A percentile compares a stretch with the other conserved stretches of the same genome.
Evolutionary conservation across 2,797 vertebrate species (phyloP).

Genomic region (Pangasius krempfi): DNA sequence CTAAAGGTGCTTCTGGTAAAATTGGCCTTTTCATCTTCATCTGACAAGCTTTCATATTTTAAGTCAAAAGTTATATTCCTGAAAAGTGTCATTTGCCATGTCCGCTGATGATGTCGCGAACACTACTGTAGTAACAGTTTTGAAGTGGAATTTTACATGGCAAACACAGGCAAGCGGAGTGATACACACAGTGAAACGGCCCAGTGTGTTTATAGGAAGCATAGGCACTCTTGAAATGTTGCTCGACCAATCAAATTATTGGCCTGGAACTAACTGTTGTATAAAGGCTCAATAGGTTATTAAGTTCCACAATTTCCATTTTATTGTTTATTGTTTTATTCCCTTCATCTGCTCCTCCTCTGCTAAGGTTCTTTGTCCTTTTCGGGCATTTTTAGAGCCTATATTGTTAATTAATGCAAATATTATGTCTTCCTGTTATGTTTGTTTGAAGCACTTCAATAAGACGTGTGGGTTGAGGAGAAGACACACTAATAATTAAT

Average conservation of each 20-base stretch:
- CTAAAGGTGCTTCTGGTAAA: background rate
- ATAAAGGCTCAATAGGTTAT: background rate
- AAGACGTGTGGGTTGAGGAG: slow-evolving; percentile 12
- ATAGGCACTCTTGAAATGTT: background rate
- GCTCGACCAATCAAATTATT: background rate
- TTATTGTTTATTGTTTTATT: background rate
- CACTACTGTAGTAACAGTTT: background rate
- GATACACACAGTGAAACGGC: background rate
- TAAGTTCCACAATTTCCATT: background rate
- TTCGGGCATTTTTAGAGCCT: background rate
- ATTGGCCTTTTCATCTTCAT: background rate
- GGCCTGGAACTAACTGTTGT: background rate
- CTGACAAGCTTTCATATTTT: background rate
- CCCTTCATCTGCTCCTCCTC: background rate
- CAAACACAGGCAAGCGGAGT: background rate
- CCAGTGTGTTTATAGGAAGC: background rate
- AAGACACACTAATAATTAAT: background rate
- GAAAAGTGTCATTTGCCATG: background rate
- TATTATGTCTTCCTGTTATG: background rate
- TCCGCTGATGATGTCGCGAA: background rate
- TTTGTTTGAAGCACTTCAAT: slow-evolving; percentile 22
- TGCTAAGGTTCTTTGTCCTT: background rate
- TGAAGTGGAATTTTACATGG: background rate
- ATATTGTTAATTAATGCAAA: slow-evolving; percentile 17
- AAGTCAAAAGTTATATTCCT: background rate